Conservation (phyloP, 2,888 invertebrate species). For the Drosophila meridiana region DNA sequence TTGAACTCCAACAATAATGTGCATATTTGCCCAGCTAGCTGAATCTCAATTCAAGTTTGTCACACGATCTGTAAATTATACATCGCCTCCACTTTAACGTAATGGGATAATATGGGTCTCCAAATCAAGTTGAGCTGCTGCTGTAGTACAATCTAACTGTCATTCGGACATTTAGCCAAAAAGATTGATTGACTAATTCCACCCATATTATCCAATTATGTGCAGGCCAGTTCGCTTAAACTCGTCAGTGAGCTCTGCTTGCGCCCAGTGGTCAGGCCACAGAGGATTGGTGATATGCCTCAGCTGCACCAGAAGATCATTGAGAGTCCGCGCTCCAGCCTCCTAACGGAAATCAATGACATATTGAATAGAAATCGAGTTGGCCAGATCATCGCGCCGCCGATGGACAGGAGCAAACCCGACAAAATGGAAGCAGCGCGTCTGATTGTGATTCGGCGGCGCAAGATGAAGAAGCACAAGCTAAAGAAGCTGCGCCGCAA, state of each 20-base stretch:
- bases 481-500: slow-evolving; percentile 91
- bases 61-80: slow-evolving; percentile 24
- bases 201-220: slow-evolving; percentile 84
- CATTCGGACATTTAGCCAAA: slow-evolving; percentile 14
- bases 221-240: slow-evolving; percentile 71
- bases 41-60: slow-evolving; percentile 68
- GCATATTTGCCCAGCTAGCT: slow-evolving; percentile 36
- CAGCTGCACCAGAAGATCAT: slow-evolving; percentile 58
- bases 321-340: slow-evolving; percentile 72
- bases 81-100: slow-evolving; percentile 45
- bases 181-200: slow-evolving; percentile 61
- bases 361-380: slow-evolving; percentile 66
- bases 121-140: slow-evolving; percentile 54
- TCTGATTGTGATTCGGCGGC: slow-evolving; percentile 91
- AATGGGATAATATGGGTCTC: slow-evolving; percentile 84
- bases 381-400: slow-evolving; percentile 68
- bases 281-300: slow-evolving; percentile 72
- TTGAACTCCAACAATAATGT: slow-evolving; percentile 38
- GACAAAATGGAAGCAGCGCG: slow-evolving; percentile 90
- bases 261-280: slow-evolving; percentile 27
- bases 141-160: slow-evolving; percentile 40
- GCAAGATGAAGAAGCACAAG: slow-evolving; percentile 95
- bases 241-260: slow-evolving; percentile 19
- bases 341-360: slow-evolving; percentile 81
- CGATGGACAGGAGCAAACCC: slow-evolving; percentile 69